Percentiles rank a stretch among this genome's conserved stretches.
Evolutionary conservation across 2,113 vertebrate genomes (phyloP).

Genomic region (Oncorhynchus kisutch): DNA sequence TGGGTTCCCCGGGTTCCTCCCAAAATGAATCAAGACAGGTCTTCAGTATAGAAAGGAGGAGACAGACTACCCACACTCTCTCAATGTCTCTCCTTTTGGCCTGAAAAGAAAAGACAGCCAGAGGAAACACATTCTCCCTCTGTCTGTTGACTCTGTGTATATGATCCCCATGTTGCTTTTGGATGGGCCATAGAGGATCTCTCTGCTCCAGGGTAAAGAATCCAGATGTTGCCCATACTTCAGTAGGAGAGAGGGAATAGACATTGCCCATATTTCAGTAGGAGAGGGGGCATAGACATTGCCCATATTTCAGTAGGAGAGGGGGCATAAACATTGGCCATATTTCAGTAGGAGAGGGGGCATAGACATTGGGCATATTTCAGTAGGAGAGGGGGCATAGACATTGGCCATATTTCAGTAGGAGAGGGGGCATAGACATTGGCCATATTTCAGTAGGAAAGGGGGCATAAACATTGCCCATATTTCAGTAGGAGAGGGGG

Average conservation of each 20-base stretch:
- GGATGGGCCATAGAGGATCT: not conserved
- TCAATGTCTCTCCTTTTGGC: not conserved
- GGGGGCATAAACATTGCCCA: rapidly evolving
- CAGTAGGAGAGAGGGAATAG: too few relatives aligned
- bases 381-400: too few relatives aligned
- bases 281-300: too few relatives aligned
- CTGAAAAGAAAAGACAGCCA: not conserved
- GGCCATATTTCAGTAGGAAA: not conserved
- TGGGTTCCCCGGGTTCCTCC: not conserved
- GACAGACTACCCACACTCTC: not conserved
- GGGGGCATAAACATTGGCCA: not conserved
- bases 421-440: not conserved
- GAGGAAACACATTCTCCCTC: not conserved
- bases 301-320: too few relatives aligned
- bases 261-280: too few relatives aligned
- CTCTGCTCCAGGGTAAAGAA: too few relatives aligned
- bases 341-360: too few relatives aligned
- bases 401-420: rapidly evolving
- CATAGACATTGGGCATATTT: too few relatives aligned
- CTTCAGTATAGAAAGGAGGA: not conserved
- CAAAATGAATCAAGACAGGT: not conserved
- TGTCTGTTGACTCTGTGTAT: not conserved
- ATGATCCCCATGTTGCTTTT: not conserved
- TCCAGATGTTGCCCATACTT: too few relatives aligned
- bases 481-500: not conserved